These are phyloP conservation scores for Mechanitis mazaeus DNA, from an alignment of 2,888 invertebrate genomes.

Conservation along the genomic window DNA sequence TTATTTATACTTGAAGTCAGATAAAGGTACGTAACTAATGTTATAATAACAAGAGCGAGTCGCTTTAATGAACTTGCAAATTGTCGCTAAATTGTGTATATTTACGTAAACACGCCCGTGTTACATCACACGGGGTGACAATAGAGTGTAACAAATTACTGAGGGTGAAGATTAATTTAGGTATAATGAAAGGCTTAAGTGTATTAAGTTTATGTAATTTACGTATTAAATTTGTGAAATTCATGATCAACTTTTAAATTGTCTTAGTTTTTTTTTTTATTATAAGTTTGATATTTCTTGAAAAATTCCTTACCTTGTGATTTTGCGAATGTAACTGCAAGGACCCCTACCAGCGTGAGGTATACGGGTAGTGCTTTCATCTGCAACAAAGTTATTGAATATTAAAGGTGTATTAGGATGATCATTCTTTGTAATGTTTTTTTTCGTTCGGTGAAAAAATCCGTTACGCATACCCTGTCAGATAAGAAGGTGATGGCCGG, in stretches of 20 bases:
- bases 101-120: constrained; percentile 11
- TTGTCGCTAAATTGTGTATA: constrained; percentile 8
- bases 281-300: neutral
- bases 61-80: constrained; percentile 11
- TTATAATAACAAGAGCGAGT: constrained; percentile 4
- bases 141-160: constrained; percentile 8
- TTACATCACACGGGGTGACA: constrained; percentile 1
- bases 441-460: too few relatives aligned
- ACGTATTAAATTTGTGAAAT: constrained; percentile 1
- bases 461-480: too few relatives aligned
- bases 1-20: too few relatives aligned
- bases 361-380: constrained; percentile 56
- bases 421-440: too few relatives aligned
- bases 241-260: constrained; percentile 1
- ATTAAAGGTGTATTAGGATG: neutral
- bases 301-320: constrained; percentile 50
- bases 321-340: constrained; percentile 47
- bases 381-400: constrained; percentile 45
- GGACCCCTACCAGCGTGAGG: constrained; percentile 50
- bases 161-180: constrained; percentile 28
- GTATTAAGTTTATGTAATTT: constrained; percentile 7
- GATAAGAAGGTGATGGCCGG: too few relatives aligned
- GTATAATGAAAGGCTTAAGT: constrained; percentile 15
- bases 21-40: neutral
- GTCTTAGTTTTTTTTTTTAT: neutral